Evolutionary conservation across 2,888 invertebrate genomes (phyloP), one percentile per base, ranked within the genome.

Genomic region (Augochlorella aurata): DNA sequence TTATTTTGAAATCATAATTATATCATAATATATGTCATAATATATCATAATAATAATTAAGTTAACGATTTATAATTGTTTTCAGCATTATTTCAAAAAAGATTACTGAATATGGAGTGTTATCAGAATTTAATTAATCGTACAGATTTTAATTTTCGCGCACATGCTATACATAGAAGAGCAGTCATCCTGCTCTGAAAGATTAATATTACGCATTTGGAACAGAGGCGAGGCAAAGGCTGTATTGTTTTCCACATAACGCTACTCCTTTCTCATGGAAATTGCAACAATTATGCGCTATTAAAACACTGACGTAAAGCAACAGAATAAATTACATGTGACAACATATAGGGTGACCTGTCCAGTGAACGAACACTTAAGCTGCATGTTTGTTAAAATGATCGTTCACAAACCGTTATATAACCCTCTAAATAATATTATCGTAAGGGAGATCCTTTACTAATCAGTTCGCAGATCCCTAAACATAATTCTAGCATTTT

Each of bases 261-360:
- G 18, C 18, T 16, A 29, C 12, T 45, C 45, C 52, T 21, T 61
- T 71, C 58, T 45, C 45, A 71, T 71, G 71, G 21, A 71, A 58
- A 71, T 71, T 58, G 10, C 8, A 58, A 61, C 52, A 45, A 61
- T 61, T 58, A 24, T n/a, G 7, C 4, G 21, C 21, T 21, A 58
- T 71, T 58, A 58, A 58, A 21, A 21, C 5, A 14, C 44, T 18
- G 52, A 52, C 69, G 10, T 58, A 24, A 58, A 44, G 52, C 21
- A 21, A 44, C 65, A 16, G 24, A 16, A 58, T 58, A 58, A 58
- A 58, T 58, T 58, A 29, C 24, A 58, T 12, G 14, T 58, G 58
- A 29, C 8, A 58, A 16, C n/a, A n/a, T 58, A 24, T 58, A 38
- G 38, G 38, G 38, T 38, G 38, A 38, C 38, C 4, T 38, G 38